Evolutionary conservation across 2,797 vertebrate species (phyloP), one percentile per base, ranked within the genome.

Genomic region (Eospalax fontanierii): DNA sequence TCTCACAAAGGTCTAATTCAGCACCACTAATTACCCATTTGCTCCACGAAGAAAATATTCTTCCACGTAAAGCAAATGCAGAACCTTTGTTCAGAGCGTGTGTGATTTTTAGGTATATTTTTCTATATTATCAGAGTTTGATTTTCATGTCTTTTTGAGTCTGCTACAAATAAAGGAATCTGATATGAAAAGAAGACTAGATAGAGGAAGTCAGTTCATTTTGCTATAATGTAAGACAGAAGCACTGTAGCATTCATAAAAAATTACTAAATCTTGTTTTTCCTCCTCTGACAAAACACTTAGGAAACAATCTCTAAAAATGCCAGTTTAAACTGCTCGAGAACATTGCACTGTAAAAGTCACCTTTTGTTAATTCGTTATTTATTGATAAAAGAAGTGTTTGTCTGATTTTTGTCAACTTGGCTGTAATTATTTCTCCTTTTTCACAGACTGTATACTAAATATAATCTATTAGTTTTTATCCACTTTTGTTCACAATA

Each of bases 311-410:
- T 93, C 24, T 93, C 75, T 82, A 87, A 76, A 96, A 95, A 82
- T 85, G 54, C 33, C 70, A 93, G 35, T 81, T 96, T 97, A 84
- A 87, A 96, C 73, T 87, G 19, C 65, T 87, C 43, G 85, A 74
- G 65, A 95, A 88, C 15, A 21, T 80, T 66, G 57, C 35, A 70
- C 65, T 76, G 33, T 74, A 94, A 95, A 97, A 95, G 63, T 90
- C 87, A 90, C 61, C 63, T 89, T 95, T 94, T 93, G 68, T 83
- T 91, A 86, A 84, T 92, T 94, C 8, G 2, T 95, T 94, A 96
- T 94, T 93, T 97, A 91, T 94, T 94, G 91, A 90, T 92, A 93
- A 97, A 97, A 93, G 57, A 96, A 83, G 15, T 92, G 18, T 93
- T 91, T 86, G 80, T 24, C 50, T 61, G 24, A 73, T 35, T 86